phyloP scores from a whole-genome alignment of 2,113 vertebrate genomes.

The Polypterus senegalus region DNA sequence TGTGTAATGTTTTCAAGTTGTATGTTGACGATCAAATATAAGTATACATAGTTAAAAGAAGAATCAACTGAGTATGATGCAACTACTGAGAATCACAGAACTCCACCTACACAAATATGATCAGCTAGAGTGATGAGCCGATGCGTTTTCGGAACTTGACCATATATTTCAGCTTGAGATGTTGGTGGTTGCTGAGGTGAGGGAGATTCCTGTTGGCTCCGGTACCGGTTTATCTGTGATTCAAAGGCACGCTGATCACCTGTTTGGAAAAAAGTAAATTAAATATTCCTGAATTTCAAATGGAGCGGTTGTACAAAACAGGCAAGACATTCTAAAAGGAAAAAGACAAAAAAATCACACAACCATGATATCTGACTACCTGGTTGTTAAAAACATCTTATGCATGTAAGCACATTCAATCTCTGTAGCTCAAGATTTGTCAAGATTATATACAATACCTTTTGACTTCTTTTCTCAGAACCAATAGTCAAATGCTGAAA shows the following conservation, averaged over 20 bases:
- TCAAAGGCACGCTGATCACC: conserved; percentile 66
- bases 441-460: too few relatives aligned
- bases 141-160: conserved; percentile 73
- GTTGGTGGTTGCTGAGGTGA: conserved; percentile 59
- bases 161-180: conserved; percentile 61
- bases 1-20: background rate
- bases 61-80: background rate
- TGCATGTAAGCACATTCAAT: too few relatives aligned
- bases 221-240: conserved; percentile 60
- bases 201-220: conserved; percentile 52
- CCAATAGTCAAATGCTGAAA: too few relatives aligned
- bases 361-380: too few relatives aligned
- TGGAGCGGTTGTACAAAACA: too few relatives aligned
- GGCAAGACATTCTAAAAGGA: too few relatives aligned
- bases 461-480: too few relatives aligned
- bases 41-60: background rate
- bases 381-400: too few relatives aligned
- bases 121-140: conserved; percentile 92
- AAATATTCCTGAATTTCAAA: too few relatives aligned
- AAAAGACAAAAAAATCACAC: too few relatives aligned
- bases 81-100: background rate
- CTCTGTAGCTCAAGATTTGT: too few relatives aligned
- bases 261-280: conserved; percentile 16
- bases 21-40: background rate
- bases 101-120: conserved; percentile 84